Evolutionary conservation across 2,797 vertebrate species (phyloP), one percentile per base, ranked within the genome.

Genomic region (Mormyrops attenuatus): DNA sequence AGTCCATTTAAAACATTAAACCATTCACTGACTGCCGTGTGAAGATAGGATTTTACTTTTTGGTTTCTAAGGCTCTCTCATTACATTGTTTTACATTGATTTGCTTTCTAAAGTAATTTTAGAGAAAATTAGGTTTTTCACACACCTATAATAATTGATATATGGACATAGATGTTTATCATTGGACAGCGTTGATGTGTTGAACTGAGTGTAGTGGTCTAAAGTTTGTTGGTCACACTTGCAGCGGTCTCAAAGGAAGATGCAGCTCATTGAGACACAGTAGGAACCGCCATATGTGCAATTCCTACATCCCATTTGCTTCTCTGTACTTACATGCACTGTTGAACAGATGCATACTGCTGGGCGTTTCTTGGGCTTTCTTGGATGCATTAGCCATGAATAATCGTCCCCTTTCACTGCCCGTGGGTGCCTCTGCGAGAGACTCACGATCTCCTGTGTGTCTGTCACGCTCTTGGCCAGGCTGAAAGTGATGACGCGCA

Each of bases 401-500:
- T 57, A 87, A 87, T 87, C 85, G 52, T 41, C 13, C 85, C 85
- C 52, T 50, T 20, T 26, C 85, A 17, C 15, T 15, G 85, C 13
- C 49, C n/a, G 26, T 47, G 52, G 26, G n/a, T 30, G 15, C 34
- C 34, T n/a, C 26, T 89, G 50, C 15, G 6, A 82, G 17, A 47
- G 11, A 77, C 47, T 80, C 66, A 1, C 60, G 17, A 26, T 88
- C 69, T 63, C 38, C 41, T 1, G 9, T 77, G 9, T 7, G 8
- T 53, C 26, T 38, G 6, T 38, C 47, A 50, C 57, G n/a, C 49
- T 69, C n/a, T 34, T 84, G 60, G 47, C 85, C 53, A 6, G 38
- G 47, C 91, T 90, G 87, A 91, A 92, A 92, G 91, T 92, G 92
- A 93, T 91, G 91, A 90, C 90, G 80, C 88, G 77, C 92, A 93